A percentile compares a stretch with the other conserved stretches of the same genome.
Conservation (phyloP, 2,888 invertebrate species). For the Tiphia femorata region DNA sequence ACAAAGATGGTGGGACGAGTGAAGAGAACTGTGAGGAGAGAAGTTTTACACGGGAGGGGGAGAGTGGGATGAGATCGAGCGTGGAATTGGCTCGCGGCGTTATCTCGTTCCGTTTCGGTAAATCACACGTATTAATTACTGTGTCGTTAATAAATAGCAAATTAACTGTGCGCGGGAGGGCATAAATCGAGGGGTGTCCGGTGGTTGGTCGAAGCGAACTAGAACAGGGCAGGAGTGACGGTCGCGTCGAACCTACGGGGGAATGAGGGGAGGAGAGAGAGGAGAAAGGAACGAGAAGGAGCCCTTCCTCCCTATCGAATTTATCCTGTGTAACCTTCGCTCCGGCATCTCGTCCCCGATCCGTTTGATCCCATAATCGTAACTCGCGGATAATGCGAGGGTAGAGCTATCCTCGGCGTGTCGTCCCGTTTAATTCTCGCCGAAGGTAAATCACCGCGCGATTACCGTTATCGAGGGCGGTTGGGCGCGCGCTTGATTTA, state of each 20-base stretch:
- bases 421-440: conserved; percentile 7
- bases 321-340: not conserved
- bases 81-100: not conserved
- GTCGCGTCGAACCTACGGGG: no score
- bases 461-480: conserved; percentile 24
- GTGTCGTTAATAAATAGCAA: conserved; percentile 27
- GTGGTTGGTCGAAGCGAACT: conserved; percentile 10
- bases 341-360: not conserved
- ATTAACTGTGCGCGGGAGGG: conserved; percentile 14
- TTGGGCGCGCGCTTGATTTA: conserved; percentile 20
- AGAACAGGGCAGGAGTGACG: conserved; percentile 9
- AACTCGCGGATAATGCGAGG: not conserved
- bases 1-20: no score
- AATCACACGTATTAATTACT: conserved; percentile 36
- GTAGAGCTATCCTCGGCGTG: not conserved
- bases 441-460: conserved; percentile 19
- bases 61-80: not conserved
- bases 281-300: not conserved
- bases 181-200: conserved; percentile 4
- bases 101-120: conserved; percentile 21
- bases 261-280: no score
- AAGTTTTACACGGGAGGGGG: not conserved
- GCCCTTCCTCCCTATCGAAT: not conserved
- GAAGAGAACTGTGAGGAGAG: no score
- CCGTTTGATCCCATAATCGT: not conserved